Base-by-base conservation (phyloP, 1,140 invertebrate genomes). In the Heliconius congener region DNA sequence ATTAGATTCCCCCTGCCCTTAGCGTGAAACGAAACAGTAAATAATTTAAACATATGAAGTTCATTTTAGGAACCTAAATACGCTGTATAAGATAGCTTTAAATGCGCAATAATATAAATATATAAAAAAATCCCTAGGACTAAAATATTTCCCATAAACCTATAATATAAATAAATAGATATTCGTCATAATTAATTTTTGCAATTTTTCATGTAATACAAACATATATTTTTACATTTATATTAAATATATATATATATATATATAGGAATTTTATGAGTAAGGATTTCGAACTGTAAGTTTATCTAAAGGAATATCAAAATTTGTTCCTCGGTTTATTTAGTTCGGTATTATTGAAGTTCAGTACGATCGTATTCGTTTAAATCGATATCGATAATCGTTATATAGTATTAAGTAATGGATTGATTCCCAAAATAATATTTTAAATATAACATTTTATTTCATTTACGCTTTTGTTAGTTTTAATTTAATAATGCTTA, bases 71-170 rank as follows among this genome's bases (percentile, higher is more conserved):
- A 27, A 9, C 23, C 9, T 8, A 39, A 37, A 50, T 39, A 60
- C 55, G 8, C 5, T 75, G 30, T 75, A 75, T 75, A 75, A 75
- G 74, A 75, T 60, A 75, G 74, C 74, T 75, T 75, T 75, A 75
- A 75, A 75, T 75, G 74, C 57, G 74, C 74, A 75, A 75, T 75
- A 75, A 75, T 74, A 75, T n/a, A 75, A 42, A 11, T n/a, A 23
- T 60, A 60, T 60, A 16, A 16, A 52, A 8, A 16, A 16, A 66
- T 27, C 3, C 60, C 9, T 30, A 27, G 60, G 60, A 66, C 13
- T 66, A 30, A 66, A 66, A 66, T 13, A 16, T 66, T 23, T 27
- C 23, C 60, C 60, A 16, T 23, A 66, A 27, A 57, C 55, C 8
- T 66, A 18, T 66, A 23, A 23, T 66, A 18, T 66, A 23, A 23